phyloP scores from a whole-genome alignment of 2,888 invertebrate species.

The Eupithecia exiguata region DNA sequence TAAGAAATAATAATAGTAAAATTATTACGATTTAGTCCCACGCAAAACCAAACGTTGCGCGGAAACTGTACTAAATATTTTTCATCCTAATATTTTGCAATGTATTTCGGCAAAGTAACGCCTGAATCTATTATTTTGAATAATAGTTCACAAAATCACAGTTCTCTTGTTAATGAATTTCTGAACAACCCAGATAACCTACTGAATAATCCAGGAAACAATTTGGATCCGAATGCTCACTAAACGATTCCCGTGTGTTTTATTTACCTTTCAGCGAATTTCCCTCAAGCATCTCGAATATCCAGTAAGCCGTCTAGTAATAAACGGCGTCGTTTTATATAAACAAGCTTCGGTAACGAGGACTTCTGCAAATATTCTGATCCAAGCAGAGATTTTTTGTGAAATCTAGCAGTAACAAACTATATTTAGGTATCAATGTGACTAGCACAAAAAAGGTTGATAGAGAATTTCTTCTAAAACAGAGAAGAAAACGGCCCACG shows the following conservation, averaged over 20 bases:
- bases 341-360: constrained; percentile 35
- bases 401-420: background rate
- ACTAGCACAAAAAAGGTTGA: background rate
- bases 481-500: too few species aligned
- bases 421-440: background rate
- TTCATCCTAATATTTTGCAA: too few species aligned
- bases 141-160: background rate
- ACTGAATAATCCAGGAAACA: background rate
- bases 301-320: constrained; percentile 24
- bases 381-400: constrained; percentile 31
- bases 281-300: constrained; percentile 21
- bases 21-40: too few species aligned
- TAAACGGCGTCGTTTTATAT: constrained; percentile 35
- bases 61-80: too few species aligned
- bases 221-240: background rate
- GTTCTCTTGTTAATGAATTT: background rate
- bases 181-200: background rate
- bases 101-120: too few species aligned
- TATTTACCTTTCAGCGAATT: constrained; percentile 6
- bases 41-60: too few species aligned
- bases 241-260: constrained; percentile 7
- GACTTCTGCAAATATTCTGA: constrained; percentile 38
- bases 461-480: too few species aligned
- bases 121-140: too few species aligned
- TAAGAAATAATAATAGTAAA: too few species aligned